A percentile compares a stretch with the other conserved stretches of the same genome.
Evolutionary conservation across 1,140 invertebrate genomes (phyloP).

Genomic region (Psix sp.): DNA sequence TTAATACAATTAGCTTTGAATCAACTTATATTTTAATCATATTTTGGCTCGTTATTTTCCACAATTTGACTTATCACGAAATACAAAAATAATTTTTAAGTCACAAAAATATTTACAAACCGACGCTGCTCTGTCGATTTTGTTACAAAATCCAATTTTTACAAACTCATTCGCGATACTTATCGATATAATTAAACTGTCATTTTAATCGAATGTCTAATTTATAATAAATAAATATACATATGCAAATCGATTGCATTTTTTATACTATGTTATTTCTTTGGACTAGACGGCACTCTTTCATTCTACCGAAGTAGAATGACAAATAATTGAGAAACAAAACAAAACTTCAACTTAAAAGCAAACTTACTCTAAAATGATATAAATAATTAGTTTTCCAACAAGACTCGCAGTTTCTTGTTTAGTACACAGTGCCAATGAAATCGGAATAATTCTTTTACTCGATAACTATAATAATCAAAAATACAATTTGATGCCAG

Average conservation of each 20-base stretch:
- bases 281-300: constrained; percentile 73
- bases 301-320: constrained; percentile 64
- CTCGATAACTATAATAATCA: no score
- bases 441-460: no score
- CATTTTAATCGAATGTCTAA: neutral
- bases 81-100: constrained; percentile 36
- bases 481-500: no score
- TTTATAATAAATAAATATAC: neutral
- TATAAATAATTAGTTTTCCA: constrained; percentile 17
- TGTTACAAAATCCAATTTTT: no score
- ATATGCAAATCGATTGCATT: constrained; percentile 30
- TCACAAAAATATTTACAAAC: constrained; percentile 15
- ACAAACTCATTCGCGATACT: no score
- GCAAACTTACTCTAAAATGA: constrained; percentile 23
- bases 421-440: no score
- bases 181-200: no score
- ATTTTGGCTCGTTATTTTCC: no score
- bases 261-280: constrained; percentile 44
- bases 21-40: constrained; percentile 1
- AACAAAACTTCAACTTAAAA: constrained; percentile 63
- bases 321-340: constrained; percentile 64
- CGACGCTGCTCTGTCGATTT: neutral
- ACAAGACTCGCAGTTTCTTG: no score
- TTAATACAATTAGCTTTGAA: neutral
- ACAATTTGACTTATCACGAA: no score